Evolutionary conservation across 1,140 invertebrate genomes (phyloP).

Genomic region (Hylyphantes graminicola): DNA sequence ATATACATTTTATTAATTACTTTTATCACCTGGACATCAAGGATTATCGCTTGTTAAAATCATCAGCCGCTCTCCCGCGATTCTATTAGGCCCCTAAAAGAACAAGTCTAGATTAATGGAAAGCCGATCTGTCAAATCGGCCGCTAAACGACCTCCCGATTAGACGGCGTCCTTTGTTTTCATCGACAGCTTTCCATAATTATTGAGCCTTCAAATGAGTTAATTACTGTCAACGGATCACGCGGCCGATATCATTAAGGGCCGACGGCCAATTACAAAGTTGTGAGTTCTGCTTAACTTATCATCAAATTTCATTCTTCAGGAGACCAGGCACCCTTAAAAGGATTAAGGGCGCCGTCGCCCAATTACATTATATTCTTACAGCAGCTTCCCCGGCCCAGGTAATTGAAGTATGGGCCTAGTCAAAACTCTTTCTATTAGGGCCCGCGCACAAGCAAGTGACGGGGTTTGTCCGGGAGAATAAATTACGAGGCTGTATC

Average conservation of each 20-base stretch:
- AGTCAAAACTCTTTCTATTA: constrained; percentile 58
- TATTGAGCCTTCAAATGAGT: constrained; percentile 50
- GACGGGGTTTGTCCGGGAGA: constrained; percentile 55
- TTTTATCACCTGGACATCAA: no score
- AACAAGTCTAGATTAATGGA: constrained; percentile 28
- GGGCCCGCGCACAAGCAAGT: constrained; percentile 39
- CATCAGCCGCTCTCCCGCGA: no score
- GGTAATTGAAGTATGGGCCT: constrained; percentile 54
- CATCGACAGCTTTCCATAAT: constrained; percentile 57
- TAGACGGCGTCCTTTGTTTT: constrained; percentile 40
- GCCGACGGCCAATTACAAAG: constrained; percentile 57
- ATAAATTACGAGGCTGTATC: constrained; percentile 55
- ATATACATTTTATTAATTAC: no score
- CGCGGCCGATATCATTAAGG: constrained; percentile 52
- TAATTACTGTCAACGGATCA: constrained; percentile 58
- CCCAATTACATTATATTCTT: constrained; percentile 57
- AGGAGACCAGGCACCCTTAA: constrained; percentile 32
- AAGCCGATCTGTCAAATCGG: constrained; percentile 44
- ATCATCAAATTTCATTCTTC: constrained; percentile 60
- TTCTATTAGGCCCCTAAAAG: no score
- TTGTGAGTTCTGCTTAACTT: constrained; percentile 57
- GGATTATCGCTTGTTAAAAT: no score
- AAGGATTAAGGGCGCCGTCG: constrained; percentile 44
- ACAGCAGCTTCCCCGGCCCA: constrained; percentile 29
- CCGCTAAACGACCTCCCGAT: constrained; percentile 38